Percentiles rank a stretch among this genome's conserved stretches.
Conservation (phyloP, 2,888 invertebrate genomes). For the Ophonus ardosiacus region DNA sequence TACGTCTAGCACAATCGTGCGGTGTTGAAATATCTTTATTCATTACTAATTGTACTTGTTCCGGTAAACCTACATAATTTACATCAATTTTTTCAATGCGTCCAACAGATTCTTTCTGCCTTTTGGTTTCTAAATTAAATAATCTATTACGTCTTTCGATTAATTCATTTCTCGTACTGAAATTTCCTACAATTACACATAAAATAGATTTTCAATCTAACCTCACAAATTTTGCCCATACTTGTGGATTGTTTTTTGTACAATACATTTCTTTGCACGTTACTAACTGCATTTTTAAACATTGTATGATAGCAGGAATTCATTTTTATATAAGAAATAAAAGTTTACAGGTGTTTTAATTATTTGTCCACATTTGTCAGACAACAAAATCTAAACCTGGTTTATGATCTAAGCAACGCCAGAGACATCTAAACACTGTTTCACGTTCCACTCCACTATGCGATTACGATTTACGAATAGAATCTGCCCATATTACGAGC, state of each 20-base stretch:
- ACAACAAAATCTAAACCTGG: slow-evolving; percentile 7
- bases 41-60: slow-evolving; percentile 89
- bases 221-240: slow-evolving; percentile 51
- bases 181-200: slow-evolving; percentile 67
- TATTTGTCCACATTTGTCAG: slow-evolving; percentile 25
- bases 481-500: too few species aligned
- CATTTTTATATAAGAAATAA: slow-evolving; percentile 38
- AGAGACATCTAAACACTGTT: too few species aligned
- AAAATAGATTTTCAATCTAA: slow-evolving; percentile 15
- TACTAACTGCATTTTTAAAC: slow-evolving; percentile 26
- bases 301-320: slow-evolving; percentile 38
- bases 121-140: slow-evolving; percentile 86
- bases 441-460: too few species aligned
- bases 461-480: too few species aligned
- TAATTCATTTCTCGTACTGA: slow-evolving; percentile 70
- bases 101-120: slow-evolving; percentile 86
- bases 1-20: slow-evolving; percentile 93
- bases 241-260: slow-evolving; percentile 17
- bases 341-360: slow-evolving; percentile 11
- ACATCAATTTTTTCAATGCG: slow-evolving; percentile 95
- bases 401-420: not conserved
- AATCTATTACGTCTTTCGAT: slow-evolving; percentile 82
- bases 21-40: slow-evolving; percentile 96
- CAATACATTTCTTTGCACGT: slow-evolving; percentile 36
- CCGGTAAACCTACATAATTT: slow-evolving; percentile 85